A percentile compares a stretch with the other conserved stretches of the same genome.
Evolutionary conservation across 2,797 vertebrate genomes (phyloP).

Genomic region (Microctenopoma steveboyesi): DNA sequence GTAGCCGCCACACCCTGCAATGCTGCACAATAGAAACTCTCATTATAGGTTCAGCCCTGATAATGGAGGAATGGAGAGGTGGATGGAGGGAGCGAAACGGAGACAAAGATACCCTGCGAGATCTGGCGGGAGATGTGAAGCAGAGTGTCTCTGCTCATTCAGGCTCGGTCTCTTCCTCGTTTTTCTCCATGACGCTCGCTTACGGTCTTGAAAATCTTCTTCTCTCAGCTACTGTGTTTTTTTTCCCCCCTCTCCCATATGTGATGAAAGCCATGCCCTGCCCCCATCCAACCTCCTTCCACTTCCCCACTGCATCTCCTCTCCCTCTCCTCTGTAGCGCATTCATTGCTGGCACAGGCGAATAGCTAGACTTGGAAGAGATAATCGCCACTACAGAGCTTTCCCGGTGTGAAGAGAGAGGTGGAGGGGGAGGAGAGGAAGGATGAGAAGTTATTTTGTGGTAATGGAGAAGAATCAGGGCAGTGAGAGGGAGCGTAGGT

Average conservation of each 20-base stretch:
- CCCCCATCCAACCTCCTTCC: slow-evolving; percentile 60
- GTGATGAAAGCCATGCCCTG: slow-evolving; percentile 71
- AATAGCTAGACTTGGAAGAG: slow-evolving; percentile 42
- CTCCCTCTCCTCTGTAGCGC: slow-evolving; percentile 11
- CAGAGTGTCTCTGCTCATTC: slow-evolving; percentile 42
- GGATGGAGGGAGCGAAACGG: background rate
- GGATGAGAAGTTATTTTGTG: slow-evolving; percentile 32
- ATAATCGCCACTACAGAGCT: slow-evolving; percentile 21
- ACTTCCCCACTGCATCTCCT: slow-evolving; percentile 28
- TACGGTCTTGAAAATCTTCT: slow-evolving; percentile 18
- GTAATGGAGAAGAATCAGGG: slow-evolving; percentile 36
- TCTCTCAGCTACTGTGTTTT: background rate
- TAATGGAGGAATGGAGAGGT: slow-evolving; percentile 33
- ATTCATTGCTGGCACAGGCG: slow-evolving; percentile 25
- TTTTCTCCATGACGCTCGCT: slow-evolving; percentile 9
- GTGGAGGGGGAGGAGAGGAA: background rate
- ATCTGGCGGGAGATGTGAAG: slow-evolving; percentile 64
- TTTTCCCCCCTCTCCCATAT: slow-evolving; percentile 42
- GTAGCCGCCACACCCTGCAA: slow-evolving; percentile 71
- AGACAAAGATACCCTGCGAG: background rate
- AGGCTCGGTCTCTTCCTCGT: slow-evolving; percentile 8
- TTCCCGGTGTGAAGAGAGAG: slow-evolving; percentile 8
- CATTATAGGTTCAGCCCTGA: slow-evolving; percentile 64
- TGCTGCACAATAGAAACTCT: slow-evolving; percentile 54
- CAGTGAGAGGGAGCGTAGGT: slow-evolving; percentile 33